Evolutionary conservation across 2,888 invertebrate species (phyloP).

Genomic region (Dorcus parallelipipedus): DNA sequence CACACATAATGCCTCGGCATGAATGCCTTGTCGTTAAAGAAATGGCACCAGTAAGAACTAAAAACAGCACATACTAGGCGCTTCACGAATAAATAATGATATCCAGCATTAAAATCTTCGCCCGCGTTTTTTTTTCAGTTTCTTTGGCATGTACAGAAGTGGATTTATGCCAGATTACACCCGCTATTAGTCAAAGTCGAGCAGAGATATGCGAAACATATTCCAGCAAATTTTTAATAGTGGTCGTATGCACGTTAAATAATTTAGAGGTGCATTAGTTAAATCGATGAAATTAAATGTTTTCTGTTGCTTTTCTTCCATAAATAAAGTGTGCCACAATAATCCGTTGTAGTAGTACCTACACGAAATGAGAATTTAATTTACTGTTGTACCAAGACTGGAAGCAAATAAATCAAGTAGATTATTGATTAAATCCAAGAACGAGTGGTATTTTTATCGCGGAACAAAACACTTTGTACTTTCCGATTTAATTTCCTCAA

Average conservation of each 20-base stretch:
- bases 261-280: too few relatives aligned
- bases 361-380: too few relatives aligned
- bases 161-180: slow-evolving; percentile 1
- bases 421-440: too few relatives aligned
- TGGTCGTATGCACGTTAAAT: too few relatives aligned
- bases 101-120: slow-evolving; percentile 15
- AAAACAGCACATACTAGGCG: slow-evolving; percentile 18
- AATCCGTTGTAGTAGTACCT: too few relatives aligned
- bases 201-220: background rate
- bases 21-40: slow-evolving; percentile 13
- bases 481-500: too few relatives aligned
- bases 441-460: background rate
- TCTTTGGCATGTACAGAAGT: background rate
- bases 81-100: slow-evolving; percentile 18
- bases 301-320: too few relatives aligned
- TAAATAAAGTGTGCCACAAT: too few relatives aligned
- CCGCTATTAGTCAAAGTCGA: background rate
- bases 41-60: slow-evolving; percentile 19
- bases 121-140: slow-evolving; percentile 1
- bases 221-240: too few relatives aligned
- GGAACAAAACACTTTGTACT: slow-evolving; percentile 2
- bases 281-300: too few relatives aligned
- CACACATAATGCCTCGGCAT: slow-evolving; percentile 12
- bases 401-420: too few relatives aligned
- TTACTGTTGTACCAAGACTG: too few relatives aligned